These are phyloP conservation scores for Drosophila stalkeri DNA, from an alignment of 2,888 invertebrate genomes.

Conservation along the genomic window DNA sequence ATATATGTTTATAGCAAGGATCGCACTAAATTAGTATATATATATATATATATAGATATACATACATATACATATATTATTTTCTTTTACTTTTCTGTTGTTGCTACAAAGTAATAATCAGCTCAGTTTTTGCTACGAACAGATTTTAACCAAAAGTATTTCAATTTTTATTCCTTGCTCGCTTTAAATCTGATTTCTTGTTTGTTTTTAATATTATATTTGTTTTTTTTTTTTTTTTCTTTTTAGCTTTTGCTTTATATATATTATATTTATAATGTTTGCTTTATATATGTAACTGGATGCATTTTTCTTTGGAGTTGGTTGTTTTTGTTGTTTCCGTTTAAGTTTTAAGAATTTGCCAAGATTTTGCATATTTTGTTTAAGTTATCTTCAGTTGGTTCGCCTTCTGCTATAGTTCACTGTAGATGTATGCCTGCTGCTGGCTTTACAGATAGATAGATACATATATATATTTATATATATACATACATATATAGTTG, in stretches of 20 bases:
- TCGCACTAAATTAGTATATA: conserved; percentile 44
- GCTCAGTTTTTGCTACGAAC: conserved; percentile 21
- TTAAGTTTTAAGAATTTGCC: conserved; percentile 9
- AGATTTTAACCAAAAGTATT: conserved; percentile 17
- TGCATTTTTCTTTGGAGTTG: conserved; percentile 76
- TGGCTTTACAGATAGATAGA: conserved; percentile 7
- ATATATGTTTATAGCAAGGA: conserved; percentile 6
- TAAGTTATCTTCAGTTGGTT: conserved; percentile 6
- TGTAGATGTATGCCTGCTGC: conserved; percentile 60
- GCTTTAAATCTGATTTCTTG: neutral
- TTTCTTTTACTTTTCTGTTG: conserved; percentile 7
- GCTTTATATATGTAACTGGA: conserved; percentile 68
- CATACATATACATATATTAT: conserved; percentile 19
- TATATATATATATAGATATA: conserved; percentile 25
- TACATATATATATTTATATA: neutral
- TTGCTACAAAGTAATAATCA: conserved; percentile 45
- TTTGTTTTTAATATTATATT: neutral
- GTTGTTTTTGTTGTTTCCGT: conserved; percentile 5
- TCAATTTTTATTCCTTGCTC: conserved; percentile 7
- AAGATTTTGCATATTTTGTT: conserved; percentile 4
- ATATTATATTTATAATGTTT: conserved; percentile 30
- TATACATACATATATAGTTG: neutral
- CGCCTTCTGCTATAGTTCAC: conserved; percentile 40
- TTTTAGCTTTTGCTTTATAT: neutral
- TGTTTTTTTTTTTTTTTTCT: neutral